Percentiles rank a stretch among this genome's conserved stretches.
These are phyloP conservation scores for Callyntrura guangdongensis DNA, from an alignment of 2,888 invertebrate species.

Conservation along the genomic window DNA sequence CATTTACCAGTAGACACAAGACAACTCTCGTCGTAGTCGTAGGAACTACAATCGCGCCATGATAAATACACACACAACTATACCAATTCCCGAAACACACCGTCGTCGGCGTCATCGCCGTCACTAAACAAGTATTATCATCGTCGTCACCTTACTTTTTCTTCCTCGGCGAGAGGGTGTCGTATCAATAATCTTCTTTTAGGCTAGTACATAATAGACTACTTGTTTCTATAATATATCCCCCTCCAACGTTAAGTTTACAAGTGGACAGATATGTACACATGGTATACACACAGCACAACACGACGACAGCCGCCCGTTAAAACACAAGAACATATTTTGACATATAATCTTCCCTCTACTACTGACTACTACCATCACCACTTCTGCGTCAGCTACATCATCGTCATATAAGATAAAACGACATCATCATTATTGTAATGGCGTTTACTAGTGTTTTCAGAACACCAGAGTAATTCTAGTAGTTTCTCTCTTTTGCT, in stretches of 20 bases:
- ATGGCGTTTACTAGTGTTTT: conserved; percentile 54
- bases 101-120: conserved; percentile 45
- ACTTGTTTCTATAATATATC: background rate
- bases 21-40: background rate
- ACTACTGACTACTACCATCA: background rate
- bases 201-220: background rate
- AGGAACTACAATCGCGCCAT: background rate
- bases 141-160: conserved; percentile 63
- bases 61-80: background rate
- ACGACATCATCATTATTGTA: conserved; percentile 43
- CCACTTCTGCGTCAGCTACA: background rate
- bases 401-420: background rate
- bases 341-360: background rate
- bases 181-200: conserved; percentile 27
- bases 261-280: background rate
- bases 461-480: conserved; percentile 10
- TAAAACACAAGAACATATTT: background rate
- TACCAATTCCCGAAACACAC: conserved; percentile 25
- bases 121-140: conserved; percentile 51
- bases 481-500: conserved; percentile 21
- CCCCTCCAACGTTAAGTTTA: too few relatives aligned
- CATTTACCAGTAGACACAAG: conserved; percentile 39
- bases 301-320: background rate
- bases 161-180: conserved; percentile 34
- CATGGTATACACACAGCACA: background rate